phyloP scores from a whole-genome alignment of 2,113 vertebrate species.

The Phylloscopus whistleri region DNA sequence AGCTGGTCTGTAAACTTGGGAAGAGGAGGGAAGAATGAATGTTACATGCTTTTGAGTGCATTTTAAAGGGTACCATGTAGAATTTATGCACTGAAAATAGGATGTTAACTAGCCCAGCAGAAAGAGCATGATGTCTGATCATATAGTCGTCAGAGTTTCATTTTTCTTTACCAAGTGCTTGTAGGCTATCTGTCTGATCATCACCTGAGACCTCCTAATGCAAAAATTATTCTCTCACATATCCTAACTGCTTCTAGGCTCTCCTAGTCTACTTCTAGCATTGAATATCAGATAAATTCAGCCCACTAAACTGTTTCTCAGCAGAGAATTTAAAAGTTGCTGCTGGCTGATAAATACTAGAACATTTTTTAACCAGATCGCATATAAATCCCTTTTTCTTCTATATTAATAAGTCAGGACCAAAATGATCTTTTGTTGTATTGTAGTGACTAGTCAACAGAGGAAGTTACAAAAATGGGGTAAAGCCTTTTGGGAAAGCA shows the following conservation, averaged over 20 bases:
- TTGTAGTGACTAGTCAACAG: neutral
- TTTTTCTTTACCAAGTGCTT: constrained; percentile 64
- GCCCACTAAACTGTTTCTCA: constrained; percentile 6
- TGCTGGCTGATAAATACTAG: neutral
- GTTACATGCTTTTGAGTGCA: constrained; percentile 44
- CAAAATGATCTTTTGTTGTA: constrained; percentile 32
- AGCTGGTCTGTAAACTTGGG: neutral
- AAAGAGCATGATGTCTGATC: constrained; percentile 66
- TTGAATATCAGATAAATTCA: constrained; percentile 33
- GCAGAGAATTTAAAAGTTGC: constrained; percentile 33
- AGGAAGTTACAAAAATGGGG: neutral
- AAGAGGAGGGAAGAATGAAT: constrained; percentile 6
- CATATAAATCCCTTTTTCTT: neutral
- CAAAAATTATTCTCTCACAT: constrained; percentile 55
- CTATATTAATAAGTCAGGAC: constrained; percentile 14
- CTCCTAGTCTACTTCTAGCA: constrained; percentile 37
- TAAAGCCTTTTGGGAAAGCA: neutral
- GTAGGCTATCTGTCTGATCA: constrained; percentile 44
- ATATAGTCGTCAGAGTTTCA: constrained; percentile 52
- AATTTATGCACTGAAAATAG: constrained; percentile 58
- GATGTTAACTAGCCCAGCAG: constrained; percentile 60
- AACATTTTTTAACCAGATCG: neutral
- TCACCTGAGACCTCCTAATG: constrained; percentile 55
- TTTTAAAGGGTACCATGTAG: constrained; percentile 49
- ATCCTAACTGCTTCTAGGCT: constrained; percentile 24